Conservation (phyloP, 2,797 vertebrate genomes). For the Rhincodon typus region DNA sequence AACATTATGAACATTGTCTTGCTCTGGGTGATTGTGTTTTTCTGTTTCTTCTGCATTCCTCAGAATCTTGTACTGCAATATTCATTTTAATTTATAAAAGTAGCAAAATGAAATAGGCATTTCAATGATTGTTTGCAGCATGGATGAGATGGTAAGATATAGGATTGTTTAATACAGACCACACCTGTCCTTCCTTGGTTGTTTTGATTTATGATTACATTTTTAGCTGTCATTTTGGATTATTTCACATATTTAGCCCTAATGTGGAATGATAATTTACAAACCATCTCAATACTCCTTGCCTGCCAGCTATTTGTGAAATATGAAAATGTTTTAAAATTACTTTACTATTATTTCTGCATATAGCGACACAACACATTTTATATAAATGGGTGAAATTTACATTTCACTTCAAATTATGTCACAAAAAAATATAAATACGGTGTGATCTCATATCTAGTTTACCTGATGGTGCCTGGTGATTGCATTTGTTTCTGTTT, state of each 20-base stretch:
- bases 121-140: not conserved
- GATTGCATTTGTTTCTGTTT: not conserved
- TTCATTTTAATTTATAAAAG: not conserved
- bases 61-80: not conserved
- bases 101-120: not conserved
- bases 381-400: not conserved
- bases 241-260: not conserved
- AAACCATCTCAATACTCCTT: not conserved
- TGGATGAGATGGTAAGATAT: not conserved
- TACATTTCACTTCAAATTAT: not conserved
- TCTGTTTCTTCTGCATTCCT: not conserved
- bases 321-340: not conserved
- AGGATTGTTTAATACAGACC: not conserved
- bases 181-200: not conserved
- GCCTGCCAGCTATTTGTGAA: not conserved
- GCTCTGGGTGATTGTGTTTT: not conserved
- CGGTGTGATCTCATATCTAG: not conserved
- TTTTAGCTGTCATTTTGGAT: constrained; percentile 7
- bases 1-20: not conserved
- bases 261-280: constrained; percentile 13
- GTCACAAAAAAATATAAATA: not conserved
- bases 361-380: not conserved
- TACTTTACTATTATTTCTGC: not conserved
- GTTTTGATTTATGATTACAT: not conserved
- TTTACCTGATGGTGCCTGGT: not conserved